Percentiles rank a stretch among this genome's conserved stretches.
These are phyloP conservation scores for Mythimna ferrago DNA, from an alignment of 2,888 invertebrate genomes.

Conservation along the genomic window DNA sequence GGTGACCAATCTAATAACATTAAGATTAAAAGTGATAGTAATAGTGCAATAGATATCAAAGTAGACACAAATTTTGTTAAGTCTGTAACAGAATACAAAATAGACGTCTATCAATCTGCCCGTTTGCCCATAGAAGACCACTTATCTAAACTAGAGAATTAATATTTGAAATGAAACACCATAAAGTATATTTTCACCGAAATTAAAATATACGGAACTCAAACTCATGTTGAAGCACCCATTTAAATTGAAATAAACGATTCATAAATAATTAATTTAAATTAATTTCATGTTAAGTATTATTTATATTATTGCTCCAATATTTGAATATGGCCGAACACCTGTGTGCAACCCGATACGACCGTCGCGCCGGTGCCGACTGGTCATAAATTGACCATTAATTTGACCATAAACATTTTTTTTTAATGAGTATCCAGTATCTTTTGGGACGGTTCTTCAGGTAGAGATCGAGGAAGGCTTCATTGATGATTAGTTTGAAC, in stretches of 20 bases:
- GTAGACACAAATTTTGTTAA: background rate
- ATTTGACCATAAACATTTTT: constrained; percentile 61
- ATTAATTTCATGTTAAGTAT: constrained; percentile 62
- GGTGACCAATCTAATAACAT: background rate
- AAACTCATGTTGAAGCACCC: constrained; percentile 25
- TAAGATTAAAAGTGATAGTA: background rate
- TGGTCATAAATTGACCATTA: constrained; percentile 62
- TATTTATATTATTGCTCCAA: constrained; percentile 57
- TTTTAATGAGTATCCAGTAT: constrained; percentile 61
- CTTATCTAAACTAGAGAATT: background rate
- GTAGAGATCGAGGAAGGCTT: constrained; percentile 43
- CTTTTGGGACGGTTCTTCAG: constrained; percentile 49
- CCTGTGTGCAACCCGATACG: constrained; percentile 77
- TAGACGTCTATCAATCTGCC: background rate
- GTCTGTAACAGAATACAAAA: background rate
- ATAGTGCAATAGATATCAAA: background rate
- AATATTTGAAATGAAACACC: background rate
- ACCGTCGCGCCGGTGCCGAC: constrained; percentile 45
- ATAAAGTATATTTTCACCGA: background rate
- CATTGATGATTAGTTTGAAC: constrained; percentile 28
- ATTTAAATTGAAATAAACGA: constrained; percentile 55
- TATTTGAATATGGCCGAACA: constrained; percentile 71
- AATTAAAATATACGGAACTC: constrained; percentile 31
- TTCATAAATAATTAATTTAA: constrained; percentile 59
- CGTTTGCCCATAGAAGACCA: too few species aligned